Evolutionary conservation across 30 jellyfish, hydroid and myxozoan genomes (phyloP).

Genomic region (Chrysaora quinquecirrha): DNA sequence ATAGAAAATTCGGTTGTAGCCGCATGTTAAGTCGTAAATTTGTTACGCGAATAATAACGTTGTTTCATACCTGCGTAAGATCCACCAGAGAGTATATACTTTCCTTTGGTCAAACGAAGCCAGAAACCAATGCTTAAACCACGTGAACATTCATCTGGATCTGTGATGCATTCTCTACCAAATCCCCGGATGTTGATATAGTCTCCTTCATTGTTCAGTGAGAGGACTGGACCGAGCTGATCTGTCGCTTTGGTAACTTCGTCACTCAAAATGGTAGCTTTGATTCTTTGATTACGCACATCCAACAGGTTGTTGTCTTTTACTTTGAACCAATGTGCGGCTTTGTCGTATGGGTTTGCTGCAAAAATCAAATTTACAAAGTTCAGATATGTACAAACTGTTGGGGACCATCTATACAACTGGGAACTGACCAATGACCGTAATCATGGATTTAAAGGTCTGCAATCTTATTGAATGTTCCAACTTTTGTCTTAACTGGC

Average conservation of each 20-base stretch:
- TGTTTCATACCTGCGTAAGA: slow-evolving; percentile 72
- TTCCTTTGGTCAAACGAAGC: slow-evolving; percentile 75
- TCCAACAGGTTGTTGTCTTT: slow-evolving; percentile 6
- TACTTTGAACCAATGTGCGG: not conserved
- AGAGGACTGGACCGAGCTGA: slow-evolving; percentile 75
- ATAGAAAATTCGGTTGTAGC: too few relatives aligned
- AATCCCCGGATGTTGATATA: slow-evolving; percentile 74
- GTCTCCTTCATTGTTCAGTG: slow-evolving; percentile 71
- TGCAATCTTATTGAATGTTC: too few relatives aligned
- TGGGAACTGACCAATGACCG: too few relatives aligned
- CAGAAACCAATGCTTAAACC: slow-evolving; percentile 88
- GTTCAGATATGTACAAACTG: too few relatives aligned
- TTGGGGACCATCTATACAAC: too few relatives aligned
- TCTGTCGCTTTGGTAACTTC: slow-evolving; percentile 18
- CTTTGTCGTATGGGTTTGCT: slow-evolving; percentile 4
- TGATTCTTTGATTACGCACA: slow-evolving; percentile 34
- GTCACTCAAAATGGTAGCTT: slow-evolving; percentile 23
- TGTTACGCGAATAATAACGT: too few relatives aligned
- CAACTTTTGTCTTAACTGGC: too few relatives aligned
- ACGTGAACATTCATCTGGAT: slow-evolving; percentile 64
- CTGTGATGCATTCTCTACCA: slow-evolving; percentile 63
- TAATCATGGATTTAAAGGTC: too few relatives aligned
- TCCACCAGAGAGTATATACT: slow-evolving; percentile 79
- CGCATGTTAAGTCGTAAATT: too few relatives aligned
- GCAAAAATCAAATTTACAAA: too few relatives aligned